Conservation (phyloP, 1,140 invertebrate species). For the Helicoverpa armigera region DNA sequence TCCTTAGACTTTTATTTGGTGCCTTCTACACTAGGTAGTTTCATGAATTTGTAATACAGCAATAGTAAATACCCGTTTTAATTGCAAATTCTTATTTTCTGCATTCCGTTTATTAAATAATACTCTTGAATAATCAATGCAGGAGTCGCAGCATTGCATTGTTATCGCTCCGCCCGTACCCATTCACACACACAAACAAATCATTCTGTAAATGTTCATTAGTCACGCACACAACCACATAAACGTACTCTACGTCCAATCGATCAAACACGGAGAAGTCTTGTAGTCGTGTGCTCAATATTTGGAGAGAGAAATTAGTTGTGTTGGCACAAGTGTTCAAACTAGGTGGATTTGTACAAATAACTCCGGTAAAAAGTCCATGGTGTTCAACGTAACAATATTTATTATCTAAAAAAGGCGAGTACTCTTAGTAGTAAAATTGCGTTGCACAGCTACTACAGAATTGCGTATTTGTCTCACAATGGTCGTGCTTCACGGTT, state of each 20-base stretch:
- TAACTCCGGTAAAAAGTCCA: not conserved
- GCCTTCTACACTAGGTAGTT: too few species aligned
- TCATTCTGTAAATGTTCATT: conserved; percentile 19
- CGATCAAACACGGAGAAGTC: conserved; percentile 8
- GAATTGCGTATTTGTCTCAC: not conserved
- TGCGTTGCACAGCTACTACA: not conserved
- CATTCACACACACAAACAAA: conserved; percentile 30
- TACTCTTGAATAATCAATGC: not conserved
- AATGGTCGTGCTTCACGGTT: conserved; percentile 19
- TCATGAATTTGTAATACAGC: too few species aligned
- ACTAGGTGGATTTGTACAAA: not conserved
- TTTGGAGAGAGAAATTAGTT: conserved; percentile 19
- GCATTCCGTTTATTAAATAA: too few species aligned
- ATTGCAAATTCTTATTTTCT: too few species aligned
- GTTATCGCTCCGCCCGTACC: conserved; percentile 17
- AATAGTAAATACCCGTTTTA: too few species aligned
- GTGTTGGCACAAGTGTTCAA: conserved; percentile 18
- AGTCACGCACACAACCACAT: conserved; percentile 8
- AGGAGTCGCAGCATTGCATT: not conserved
- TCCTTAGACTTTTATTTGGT: too few species aligned
- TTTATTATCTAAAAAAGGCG: not conserved
- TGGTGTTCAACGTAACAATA: not conserved
- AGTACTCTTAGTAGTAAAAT: not conserved
- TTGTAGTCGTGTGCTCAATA: conserved; percentile 6
- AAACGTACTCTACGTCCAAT: not conserved